Conservation (phyloP, 2,888 invertebrate species). For the Norana najaformis region DNA sequence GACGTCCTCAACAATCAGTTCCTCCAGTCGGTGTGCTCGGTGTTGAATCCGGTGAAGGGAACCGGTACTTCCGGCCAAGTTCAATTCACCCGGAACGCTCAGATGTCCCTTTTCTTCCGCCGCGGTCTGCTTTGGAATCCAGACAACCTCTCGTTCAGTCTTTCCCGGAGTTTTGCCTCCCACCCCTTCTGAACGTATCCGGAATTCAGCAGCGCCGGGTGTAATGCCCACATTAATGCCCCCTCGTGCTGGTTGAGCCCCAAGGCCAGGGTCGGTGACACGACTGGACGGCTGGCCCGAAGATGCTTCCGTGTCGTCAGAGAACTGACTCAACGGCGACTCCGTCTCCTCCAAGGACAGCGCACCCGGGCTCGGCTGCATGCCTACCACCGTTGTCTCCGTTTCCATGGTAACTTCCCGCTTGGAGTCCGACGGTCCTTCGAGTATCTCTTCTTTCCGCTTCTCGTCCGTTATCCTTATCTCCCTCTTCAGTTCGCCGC, state of each 20-base stretch:
- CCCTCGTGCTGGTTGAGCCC: not conserved
- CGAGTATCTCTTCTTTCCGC: slow-evolving; percentile 20
- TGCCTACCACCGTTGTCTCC: not conserved
- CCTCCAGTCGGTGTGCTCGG: slow-evolving; percentile 9
- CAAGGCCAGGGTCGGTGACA: not conserved
- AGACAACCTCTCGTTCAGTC: not conserved
- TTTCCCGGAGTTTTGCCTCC: not conserved
- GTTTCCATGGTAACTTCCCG: not conserved
- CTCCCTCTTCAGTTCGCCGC: slow-evolving; percentile 22
- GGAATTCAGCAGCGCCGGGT: not conserved
- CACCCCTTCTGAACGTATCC: not conserved
- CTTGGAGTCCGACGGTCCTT: slow-evolving; percentile 10
- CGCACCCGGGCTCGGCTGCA: not conserved
- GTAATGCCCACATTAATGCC: not conserved
- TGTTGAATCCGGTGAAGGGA: slow-evolving; percentile 23
- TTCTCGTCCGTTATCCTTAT: slow-evolving; percentile 29
- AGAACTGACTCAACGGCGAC: not conserved
- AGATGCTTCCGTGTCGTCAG: not conserved
- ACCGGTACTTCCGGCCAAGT: not conserved
- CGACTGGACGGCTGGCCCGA: not conserved
- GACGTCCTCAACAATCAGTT: slow-evolving; percentile 24
- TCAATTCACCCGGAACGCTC: not conserved
- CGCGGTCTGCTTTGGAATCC: not conserved
- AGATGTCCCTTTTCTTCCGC: not conserved
- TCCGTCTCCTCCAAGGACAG: not conserved